Evolutionary conservation across 2,113 vertebrate species (phyloP).

Genomic region (Clinocottus analis): DNA sequence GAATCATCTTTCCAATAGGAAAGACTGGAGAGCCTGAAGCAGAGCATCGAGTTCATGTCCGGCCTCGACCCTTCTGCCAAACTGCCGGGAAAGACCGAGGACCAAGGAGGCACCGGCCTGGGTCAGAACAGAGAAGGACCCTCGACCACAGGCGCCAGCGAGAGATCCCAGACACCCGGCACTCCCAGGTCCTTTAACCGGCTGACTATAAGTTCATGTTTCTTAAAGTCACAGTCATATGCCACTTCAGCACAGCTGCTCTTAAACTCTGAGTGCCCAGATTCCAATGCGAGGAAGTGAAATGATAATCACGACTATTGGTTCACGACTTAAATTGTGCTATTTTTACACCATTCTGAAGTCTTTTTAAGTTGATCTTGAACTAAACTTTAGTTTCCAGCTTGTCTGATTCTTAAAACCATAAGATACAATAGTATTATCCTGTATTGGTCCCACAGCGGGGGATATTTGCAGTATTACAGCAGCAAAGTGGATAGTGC

Average conservation of each 20-base stretch:
- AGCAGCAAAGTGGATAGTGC: neutral
- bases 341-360: neutral
- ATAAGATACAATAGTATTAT: no score
- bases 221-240: neutral
- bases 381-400: neutral
- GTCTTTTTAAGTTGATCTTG: neutral
- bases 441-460: no score
- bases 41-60: conserved; percentile 97
- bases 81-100: conserved; percentile 81
- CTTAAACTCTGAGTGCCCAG: neutral
- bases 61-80: conserved; percentile 88
- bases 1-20: conserved; percentile 82
- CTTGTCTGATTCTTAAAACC: neutral
- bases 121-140: conserved; percentile 78
- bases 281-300: neutral
- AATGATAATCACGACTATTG: neutral
- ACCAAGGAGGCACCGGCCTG: conserved; percentile 64
- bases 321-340: neutral
- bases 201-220: neutral
- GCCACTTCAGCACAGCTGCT: neutral
- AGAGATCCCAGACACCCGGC: conserved; percentile 83
- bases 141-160: conserved; percentile 72
- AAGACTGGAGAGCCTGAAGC: conserved; percentile 93
- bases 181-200: conserved; percentile 77
- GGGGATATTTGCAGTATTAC: neutral